Conservation (phyloP, 2,888 invertebrate genomes). For the Neuroscelio doddi region DNA sequence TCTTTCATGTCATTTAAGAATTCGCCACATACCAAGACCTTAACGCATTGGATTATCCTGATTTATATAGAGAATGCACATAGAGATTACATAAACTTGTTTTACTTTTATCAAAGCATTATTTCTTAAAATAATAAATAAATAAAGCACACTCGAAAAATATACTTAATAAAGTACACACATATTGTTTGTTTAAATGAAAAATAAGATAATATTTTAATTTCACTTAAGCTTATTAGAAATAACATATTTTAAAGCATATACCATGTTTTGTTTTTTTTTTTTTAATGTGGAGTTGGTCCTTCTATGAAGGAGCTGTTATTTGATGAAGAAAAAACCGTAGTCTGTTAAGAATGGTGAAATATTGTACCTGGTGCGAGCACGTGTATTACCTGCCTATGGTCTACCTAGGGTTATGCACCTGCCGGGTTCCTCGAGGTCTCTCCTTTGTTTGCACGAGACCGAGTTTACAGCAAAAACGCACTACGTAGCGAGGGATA, state of each 20-base stretch:
- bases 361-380: slow-evolving; percentile 11
- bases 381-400: slow-evolving; percentile 31
- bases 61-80: no score
- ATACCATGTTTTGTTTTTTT: no score
- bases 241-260: no score
- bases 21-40: slow-evolving; percentile 6
- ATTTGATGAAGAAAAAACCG: not conserved
- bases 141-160: no score
- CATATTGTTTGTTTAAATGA: no score
- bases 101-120: no score
- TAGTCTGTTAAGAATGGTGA: not conserved
- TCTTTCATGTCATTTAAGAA: not conserved
- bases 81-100: no score
- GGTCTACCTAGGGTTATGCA: slow-evolving; percentile 36
- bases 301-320: not conserved
- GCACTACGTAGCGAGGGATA: not conserved
- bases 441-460: slow-evolving; percentile 45
- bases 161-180: no score
- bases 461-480: slow-evolving; percentile 28
- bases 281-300: not conserved
- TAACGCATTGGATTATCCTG: not conserved
- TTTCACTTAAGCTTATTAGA: no score
- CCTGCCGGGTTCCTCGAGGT: slow-evolving; percentile 45
- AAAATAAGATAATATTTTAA: no score
- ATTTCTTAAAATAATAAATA: no score